phyloP scores from a whole-genome alignment of 2,113 vertebrate species.

The Scalopus aquaticus region DNA sequence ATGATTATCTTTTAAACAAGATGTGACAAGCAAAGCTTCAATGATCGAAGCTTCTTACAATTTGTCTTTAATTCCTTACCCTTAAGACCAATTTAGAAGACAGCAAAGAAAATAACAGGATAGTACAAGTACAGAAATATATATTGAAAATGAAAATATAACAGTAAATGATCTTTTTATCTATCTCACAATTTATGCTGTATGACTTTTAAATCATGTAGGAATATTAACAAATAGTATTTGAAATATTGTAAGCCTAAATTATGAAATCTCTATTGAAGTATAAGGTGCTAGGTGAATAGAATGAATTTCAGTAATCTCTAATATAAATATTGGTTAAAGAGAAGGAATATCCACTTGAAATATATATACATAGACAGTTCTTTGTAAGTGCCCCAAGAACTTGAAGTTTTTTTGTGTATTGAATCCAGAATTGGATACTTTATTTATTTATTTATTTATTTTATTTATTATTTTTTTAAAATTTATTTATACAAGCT shows the following conservation, averaged over 20 bases:
- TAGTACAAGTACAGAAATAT: neutral
- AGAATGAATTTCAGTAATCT: neutral
- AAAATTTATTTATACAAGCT: too few species aligned
- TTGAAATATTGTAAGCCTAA: neutral
- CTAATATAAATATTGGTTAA: neutral
- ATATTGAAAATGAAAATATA: constrained; percentile 13
- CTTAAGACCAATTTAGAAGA: neutral
- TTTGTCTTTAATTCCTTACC: constrained; percentile 15
- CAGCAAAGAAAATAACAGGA: neutral
- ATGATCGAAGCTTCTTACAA: neutral
- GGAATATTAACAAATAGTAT: neutral
- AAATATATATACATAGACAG: neutral
- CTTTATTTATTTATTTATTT: too few species aligned
- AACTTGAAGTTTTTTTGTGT: neutral
- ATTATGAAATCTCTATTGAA: neutral
- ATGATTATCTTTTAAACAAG: neutral
- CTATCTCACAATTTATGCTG: neutral
- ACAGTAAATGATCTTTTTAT: neutral
- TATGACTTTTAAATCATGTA: neutral
- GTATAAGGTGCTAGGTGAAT: neutral
- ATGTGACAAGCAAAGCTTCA: neutral
- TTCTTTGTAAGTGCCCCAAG: neutral
- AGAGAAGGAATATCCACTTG: neutral
- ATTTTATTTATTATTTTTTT: too few species aligned
- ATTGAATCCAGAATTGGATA: neutral